Conservation (phyloP, 2,888 invertebrate genomes). For the Lordiphosa andalusiaca region DNA sequence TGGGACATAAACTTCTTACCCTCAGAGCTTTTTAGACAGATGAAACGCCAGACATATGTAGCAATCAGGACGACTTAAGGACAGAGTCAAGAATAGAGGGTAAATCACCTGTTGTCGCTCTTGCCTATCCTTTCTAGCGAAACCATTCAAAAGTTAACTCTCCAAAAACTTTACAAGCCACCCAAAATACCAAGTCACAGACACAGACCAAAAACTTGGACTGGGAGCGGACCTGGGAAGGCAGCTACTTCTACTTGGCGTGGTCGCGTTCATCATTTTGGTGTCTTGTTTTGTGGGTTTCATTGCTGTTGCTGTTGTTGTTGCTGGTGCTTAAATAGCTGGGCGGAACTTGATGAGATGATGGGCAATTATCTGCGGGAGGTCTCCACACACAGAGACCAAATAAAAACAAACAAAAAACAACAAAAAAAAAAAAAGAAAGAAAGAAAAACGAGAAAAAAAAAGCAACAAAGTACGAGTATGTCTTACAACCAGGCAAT, state of each 20-base stretch:
- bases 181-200: not conserved
- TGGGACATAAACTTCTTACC: too few species aligned
- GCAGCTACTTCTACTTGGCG: slow-evolving; percentile 69
- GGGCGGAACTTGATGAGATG: slow-evolving; percentile 80
- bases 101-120: too few species aligned
- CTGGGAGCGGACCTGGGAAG: slow-evolving; percentile 12
- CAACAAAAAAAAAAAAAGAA: slow-evolving; percentile 12
- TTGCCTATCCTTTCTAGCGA: too few species aligned
- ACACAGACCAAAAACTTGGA: slow-evolving; percentile 1
- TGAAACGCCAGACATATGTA: too few species aligned
- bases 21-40: too few species aligned
- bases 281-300: slow-evolving; percentile 72
- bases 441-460: slow-evolving; percentile 7
- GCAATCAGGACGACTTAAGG: too few species aligned
- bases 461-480: slow-evolving; percentile 21
- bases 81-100: too few species aligned
- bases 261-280: slow-evolving; percentile 72
- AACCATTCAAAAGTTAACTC: too few species aligned
- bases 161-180: not conserved
- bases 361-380: slow-evolving; percentile 80
- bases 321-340: slow-evolving; percentile 75
- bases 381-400: slow-evolving; percentile 63
- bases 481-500: slow-evolving; percentile 59
- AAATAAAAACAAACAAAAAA: slow-evolving; percentile 10
- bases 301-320: slow-evolving; percentile 43